A percentile compares a stretch with the other conserved stretches of the same genome.
phyloP scores from a whole-genome alignment of 2,888 invertebrate genomes.

The Allolobophora icterica region DNA sequence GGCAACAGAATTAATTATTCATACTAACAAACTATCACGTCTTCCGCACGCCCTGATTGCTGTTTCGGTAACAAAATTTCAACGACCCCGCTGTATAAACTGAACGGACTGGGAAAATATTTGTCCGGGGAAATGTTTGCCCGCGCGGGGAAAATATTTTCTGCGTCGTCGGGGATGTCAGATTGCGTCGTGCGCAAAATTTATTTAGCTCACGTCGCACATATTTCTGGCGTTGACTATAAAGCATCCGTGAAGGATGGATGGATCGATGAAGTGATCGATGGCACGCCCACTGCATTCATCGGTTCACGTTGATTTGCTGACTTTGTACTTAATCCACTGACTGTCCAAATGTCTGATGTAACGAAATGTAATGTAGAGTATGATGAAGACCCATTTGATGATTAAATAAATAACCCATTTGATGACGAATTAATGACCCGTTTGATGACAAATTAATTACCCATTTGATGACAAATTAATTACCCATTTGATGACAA shows the following conservation, averaged over 20 bases:
- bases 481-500: no score
- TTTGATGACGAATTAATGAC: no score
- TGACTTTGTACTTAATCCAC: background rate
- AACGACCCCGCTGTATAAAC: background rate
- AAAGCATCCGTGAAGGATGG: background rate
- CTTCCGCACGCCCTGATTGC: background rate
- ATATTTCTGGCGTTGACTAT: background rate
- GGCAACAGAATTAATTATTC: background rate
- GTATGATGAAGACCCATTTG: no score
- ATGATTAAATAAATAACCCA: no score
- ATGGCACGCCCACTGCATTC: background rate
- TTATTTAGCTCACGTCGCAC: background rate
- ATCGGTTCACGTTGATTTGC: background rate
- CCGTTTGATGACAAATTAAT: no score
- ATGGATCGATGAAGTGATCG: background rate
- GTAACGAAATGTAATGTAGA: no score
- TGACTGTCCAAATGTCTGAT: background rate
- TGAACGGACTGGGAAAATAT: background rate
- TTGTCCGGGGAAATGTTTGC: background rate
- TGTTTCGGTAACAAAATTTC: background rate
- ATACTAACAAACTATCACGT: background rate
- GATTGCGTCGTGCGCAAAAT: no score
- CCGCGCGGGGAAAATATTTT: background rate
- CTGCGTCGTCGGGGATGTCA: no score
- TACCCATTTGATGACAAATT: no score